Evolutionary conservation across 2,888 invertebrate genomes (phyloP).

Genomic region (Pterostichus madidus): DNA sequence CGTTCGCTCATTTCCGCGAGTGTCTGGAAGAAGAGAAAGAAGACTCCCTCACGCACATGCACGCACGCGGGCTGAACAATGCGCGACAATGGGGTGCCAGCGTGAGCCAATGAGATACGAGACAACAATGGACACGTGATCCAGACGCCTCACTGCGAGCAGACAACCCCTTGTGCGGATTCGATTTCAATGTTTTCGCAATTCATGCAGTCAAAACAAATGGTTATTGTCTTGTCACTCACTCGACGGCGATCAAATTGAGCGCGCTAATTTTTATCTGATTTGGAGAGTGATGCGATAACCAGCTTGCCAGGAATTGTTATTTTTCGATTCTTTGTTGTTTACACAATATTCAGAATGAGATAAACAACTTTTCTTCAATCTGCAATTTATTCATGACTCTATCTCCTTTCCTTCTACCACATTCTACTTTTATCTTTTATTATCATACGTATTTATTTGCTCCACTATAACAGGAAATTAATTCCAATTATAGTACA

Average conservation of each 20-base stretch:
- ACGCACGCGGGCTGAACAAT: slow-evolving; percentile 52
- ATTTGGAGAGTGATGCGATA: slow-evolving; percentile 28
- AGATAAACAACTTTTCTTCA: neutral
- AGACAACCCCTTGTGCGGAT: slow-evolving; percentile 51
- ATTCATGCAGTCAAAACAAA: slow-evolving; percentile 61
- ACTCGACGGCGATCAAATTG: slow-evolving; percentile 43
- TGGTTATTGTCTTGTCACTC: slow-evolving; percentile 57
- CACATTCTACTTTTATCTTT: no score
- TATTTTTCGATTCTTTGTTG: neutral
- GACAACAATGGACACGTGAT: slow-evolving; percentile 65
- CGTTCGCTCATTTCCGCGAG: slow-evolving; percentile 64
- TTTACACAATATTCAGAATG: neutral
- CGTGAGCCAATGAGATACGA: slow-evolving; percentile 64
- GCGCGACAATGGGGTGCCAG: slow-evolving; percentile 55
- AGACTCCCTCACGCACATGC: slow-evolving; percentile 18
- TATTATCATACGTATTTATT: no score
- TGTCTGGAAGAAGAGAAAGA: slow-evolving; percentile 36
- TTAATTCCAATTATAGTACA: no score
- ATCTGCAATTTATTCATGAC: neutral
- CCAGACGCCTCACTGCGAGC: slow-evolving; percentile 45
- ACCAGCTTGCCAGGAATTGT: slow-evolving; percentile 9
- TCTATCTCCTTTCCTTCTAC: no score
- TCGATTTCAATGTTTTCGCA: slow-evolving; percentile 62
- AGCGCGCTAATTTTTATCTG: slow-evolving; percentile 58
- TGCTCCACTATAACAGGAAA: no score